These are phyloP conservation scores for Ptiloglossa arizonensis DNA, from an alignment of 1,140 invertebrate genomes.

Conservation along the genomic window DNA sequence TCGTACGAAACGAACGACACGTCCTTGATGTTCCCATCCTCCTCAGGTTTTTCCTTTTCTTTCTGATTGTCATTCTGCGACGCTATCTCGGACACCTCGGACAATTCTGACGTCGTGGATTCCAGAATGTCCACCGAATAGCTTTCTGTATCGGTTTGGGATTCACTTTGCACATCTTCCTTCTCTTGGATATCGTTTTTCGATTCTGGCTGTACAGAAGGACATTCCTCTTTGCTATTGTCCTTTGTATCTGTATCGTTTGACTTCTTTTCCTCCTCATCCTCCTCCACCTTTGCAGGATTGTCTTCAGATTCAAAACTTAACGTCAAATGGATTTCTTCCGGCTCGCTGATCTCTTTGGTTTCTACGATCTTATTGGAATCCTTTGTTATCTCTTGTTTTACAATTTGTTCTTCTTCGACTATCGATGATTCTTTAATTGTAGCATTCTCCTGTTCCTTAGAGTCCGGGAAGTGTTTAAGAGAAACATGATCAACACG, in stretches of 20 bases:
- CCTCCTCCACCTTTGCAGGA: constrained; percentile 34
- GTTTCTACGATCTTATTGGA: neutral
- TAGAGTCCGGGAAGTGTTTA: constrained; percentile 1
- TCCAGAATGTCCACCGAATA: constrained; percentile 68
- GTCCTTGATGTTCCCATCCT: constrained; percentile 46
- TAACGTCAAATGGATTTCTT: constrained; percentile 56
- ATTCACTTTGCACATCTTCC: constrained; percentile 51
- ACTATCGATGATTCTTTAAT: neutral
- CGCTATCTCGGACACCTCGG: constrained; percentile 45
- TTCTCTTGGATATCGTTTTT: constrained; percentile 52
- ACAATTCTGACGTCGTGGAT: constrained; percentile 68
- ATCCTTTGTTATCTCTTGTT: constrained; percentile 12
- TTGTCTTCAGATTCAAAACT: constrained; percentile 46
- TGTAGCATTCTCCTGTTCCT: neutral
- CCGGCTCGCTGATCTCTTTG: constrained; percentile 34
- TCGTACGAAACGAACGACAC: constrained; percentile 68
- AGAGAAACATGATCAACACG: neutral
- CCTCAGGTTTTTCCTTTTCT: constrained; percentile 46
- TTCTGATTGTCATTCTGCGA: constrained; percentile 45
- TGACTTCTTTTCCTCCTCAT: constrained; percentile 32
- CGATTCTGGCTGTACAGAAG: neutral
- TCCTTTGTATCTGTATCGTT: neutral
- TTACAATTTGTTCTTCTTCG: neutral
- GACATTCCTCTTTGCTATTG: constrained; percentile 6
- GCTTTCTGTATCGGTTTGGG: constrained; percentile 60